Base-by-base conservation (phyloP, 2,797 vertebrate species). In the Choloepus didactylus region DNA sequence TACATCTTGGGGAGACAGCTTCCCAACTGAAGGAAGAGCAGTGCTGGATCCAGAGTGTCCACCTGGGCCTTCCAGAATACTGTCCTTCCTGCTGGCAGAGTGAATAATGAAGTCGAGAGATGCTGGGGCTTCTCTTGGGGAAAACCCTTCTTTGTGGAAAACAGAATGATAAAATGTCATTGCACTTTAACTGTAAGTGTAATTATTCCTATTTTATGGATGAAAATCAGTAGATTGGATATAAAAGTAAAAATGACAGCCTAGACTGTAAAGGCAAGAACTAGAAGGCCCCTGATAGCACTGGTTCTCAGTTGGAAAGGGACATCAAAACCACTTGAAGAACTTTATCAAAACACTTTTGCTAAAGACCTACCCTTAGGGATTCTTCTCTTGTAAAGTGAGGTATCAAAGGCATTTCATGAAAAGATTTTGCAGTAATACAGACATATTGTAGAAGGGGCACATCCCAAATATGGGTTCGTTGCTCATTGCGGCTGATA, bases 41-140 rank as follows among this genome's bases (percentile, higher is more conserved):
- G 31, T 23, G 7, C 4, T 18, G 3, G 41, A 5, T 31, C 27
- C 35, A 44, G 12, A 10, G n/a, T 6, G 8, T n/a, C 35, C 18
- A 60, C 1, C n/a, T 3, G 6, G 25, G 29, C 86, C 91, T 12
- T 70, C 64, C 46, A 31, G 31, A 1, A 6, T 15, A 18, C 9
- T 94, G 29, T 27, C n/a, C 31, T 69, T 49, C 6, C 2, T 51
- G 16, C 0, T 7, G 75, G 4, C 18, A 92, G 19, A 92, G 9
- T 54, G 59, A 91, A 81, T 77, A 84, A 76, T 67, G 27, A 96
- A 76, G 5, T 51, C 9, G 31, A 93, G 84, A 66, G 16, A 81
- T 80, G 1, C 54, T 69, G 83, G 44, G 16, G 6, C 16, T 70
- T 38, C 75, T 79, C 46, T 87, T 31, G 51, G 73, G 35, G 70